Percentiles rank a stretch among this genome's conserved stretches.
Conservation (phyloP, 2,113 vertebrate species). For the Mustela nigripes region DNA sequence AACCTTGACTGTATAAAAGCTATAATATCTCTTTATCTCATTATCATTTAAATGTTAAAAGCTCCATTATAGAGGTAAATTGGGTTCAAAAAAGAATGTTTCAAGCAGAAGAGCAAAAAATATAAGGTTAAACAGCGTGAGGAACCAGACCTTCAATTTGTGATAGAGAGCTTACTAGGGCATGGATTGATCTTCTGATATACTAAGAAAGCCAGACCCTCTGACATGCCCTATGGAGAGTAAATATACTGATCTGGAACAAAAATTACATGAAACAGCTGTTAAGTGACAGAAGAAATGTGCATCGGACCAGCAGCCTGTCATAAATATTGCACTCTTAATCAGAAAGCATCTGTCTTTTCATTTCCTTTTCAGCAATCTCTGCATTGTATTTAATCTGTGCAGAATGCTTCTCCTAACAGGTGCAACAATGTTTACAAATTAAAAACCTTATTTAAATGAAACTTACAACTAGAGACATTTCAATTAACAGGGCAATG, state of each 20-base stretch:
- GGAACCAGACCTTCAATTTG: slow-evolving; percentile 57
- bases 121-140: slow-evolving; percentile 67
- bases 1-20: slow-evolving; percentile 14
- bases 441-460: slow-evolving; percentile 83
- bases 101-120: slow-evolving; percentile 63
- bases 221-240: slow-evolving; percentile 74
- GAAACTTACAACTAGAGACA: slow-evolving; percentile 70
- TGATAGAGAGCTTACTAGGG: slow-evolving; percentile 1
- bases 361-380: slow-evolving; percentile 77
- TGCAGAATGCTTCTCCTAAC: slow-evolving; percentile 75
- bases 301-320: slow-evolving; percentile 78
- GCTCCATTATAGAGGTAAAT: slow-evolving; percentile 67
- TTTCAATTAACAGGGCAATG: slow-evolving; percentile 78
- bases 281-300: slow-evolving; percentile 85
- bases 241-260: slow-evolving; percentile 74
- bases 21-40: slow-evolving; percentile 21
- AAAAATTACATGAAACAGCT: slow-evolving; percentile 82
- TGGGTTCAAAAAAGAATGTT: slow-evolving; percentile 60
- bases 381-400: slow-evolving; percentile 79
- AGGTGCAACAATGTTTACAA: slow-evolving; percentile 81
- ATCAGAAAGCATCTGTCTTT: slow-evolving; percentile 86
- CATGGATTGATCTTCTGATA: slow-evolving; percentile 65
- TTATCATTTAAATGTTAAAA: slow-evolving; percentile 73
- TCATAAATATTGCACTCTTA: slow-evolving; percentile 85
- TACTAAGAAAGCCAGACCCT: slow-evolving; percentile 52